A percentile compares a stretch with the other conserved stretches of the same genome.
phyloP scores from a whole-genome alignment of 1,140 invertebrate species.

The Drosophila nebulosa region DNA sequence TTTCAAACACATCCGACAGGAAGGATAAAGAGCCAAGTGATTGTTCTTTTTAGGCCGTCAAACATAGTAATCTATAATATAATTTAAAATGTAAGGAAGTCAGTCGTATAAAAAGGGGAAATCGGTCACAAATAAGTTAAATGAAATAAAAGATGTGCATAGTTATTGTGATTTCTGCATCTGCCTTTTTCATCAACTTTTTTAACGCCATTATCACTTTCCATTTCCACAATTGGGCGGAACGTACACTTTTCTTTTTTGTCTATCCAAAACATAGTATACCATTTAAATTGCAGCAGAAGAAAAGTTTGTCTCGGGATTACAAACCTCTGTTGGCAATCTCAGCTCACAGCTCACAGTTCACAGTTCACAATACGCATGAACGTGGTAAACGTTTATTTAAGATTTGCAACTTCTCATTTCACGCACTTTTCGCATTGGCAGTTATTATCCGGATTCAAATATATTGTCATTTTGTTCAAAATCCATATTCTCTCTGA shows the following conservation, averaged over 20 bases:
- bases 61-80: constrained; percentile 11
- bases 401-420: constrained; percentile 57
- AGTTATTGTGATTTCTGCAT: too few relatives aligned
- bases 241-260: too few relatives aligned
- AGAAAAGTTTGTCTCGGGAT: background rate
- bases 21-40: constrained; percentile 68
- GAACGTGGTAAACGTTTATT: constrained; percentile 22
- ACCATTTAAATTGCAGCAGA: too few relatives aligned
- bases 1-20: constrained; percentile 68
- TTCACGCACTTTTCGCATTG: constrained; percentile 48
- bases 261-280: too few relatives aligned
- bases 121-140: too few relatives aligned
- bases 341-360: background rate
- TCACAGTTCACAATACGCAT: too few relatives aligned
- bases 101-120: too few relatives aligned
- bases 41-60: constrained; percentile 64
- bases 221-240: too few relatives aligned
- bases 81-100: background rate
- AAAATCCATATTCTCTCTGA: constrained; percentile 41
- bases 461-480: constrained; percentile 23
- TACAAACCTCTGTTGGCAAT: background rate
- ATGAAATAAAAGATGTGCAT: too few relatives aligned
- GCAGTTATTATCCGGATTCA: constrained; percentile 41
- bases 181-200: too few relatives aligned
- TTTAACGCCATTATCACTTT: too few relatives aligned